These are phyloP conservation scores for Nomada ferruginata DNA, from an alignment of 2,888 invertebrate genomes.

Conservation along the genomic window DNA sequence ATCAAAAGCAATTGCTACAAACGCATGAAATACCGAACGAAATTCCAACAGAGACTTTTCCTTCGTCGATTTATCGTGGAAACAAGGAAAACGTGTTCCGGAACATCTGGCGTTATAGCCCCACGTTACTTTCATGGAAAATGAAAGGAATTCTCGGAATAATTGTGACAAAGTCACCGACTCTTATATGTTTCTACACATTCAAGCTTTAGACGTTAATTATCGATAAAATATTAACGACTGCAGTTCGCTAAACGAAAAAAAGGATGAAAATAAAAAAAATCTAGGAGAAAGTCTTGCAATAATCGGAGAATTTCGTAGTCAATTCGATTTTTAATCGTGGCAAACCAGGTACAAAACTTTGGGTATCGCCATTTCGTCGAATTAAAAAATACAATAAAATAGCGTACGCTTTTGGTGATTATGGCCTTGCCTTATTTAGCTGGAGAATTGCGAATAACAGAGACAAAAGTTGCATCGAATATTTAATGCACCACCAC, in stretches of 20 bases:
- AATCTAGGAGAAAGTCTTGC: neutral
- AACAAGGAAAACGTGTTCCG: constrained; percentile 3
- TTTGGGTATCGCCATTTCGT: neutral
- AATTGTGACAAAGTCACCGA: neutral
- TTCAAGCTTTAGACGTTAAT: too few species aligned
- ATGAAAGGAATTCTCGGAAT: neutral
- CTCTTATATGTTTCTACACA: neutral
- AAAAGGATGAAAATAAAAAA: too few species aligned
- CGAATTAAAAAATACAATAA: neutral
- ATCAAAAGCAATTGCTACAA: neutral
- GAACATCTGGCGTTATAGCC: neutral
- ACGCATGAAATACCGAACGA: constrained; percentile 22
- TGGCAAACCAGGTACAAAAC: neutral
- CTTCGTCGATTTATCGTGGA: neutral
- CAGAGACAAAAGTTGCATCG: neutral
- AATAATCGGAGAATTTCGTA: neutral
- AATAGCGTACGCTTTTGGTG: too few species aligned
- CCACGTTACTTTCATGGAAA: neutral
- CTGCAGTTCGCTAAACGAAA: too few species aligned
- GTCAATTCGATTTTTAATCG: neutral
- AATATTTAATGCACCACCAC: neutral
- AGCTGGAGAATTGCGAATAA: neutral
- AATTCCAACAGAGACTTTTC: constrained; percentile 36
- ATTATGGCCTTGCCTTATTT: neutral
- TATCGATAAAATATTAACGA: too few species aligned